These are phyloP conservation scores for Thamnophis sirtalis DNA, from an alignment of 2,113 vertebrate species.

Conservation along the genomic window DNA sequence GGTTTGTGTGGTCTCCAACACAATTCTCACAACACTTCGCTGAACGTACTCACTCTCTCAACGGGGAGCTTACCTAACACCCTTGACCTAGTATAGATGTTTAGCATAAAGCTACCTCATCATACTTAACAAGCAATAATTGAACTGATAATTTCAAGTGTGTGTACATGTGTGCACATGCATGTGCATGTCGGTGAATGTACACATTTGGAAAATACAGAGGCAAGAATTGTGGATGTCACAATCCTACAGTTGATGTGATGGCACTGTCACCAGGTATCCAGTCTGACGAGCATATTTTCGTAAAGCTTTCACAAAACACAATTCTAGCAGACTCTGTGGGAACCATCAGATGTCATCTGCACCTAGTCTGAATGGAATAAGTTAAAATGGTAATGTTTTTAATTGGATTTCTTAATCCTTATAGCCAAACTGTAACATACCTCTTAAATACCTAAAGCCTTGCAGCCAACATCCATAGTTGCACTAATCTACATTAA, in stretches of 20 bases:
- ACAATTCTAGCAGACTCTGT: not conserved
- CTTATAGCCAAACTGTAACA: not conserved
- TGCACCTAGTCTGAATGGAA: not conserved
- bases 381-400: not conserved
- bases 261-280: not conserved
- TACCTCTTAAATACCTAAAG: not conserved
- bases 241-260: not conserved
- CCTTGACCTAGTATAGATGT: not conserved
- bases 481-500: not conserved
- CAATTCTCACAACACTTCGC: too few relatives aligned
- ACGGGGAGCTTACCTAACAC: too few relatives aligned
- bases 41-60: too few relatives aligned
- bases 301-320: not conserved
- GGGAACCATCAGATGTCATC: not conserved
- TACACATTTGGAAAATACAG: not conserved
- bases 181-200: not conserved
- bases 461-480: not conserved
- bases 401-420: not conserved
- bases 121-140: not conserved
- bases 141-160: not conserved
- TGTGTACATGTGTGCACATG: not conserved
- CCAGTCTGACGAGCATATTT: not conserved
- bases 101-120: not conserved
- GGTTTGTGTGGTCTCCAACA: too few relatives aligned
- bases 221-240: not conserved